A percentile compares a stretch with the other conserved stretches of the same genome.
Evolutionary conservation across 2,113 vertebrate species (phyloP).

Genomic region (Strigops habroptila): DNA sequence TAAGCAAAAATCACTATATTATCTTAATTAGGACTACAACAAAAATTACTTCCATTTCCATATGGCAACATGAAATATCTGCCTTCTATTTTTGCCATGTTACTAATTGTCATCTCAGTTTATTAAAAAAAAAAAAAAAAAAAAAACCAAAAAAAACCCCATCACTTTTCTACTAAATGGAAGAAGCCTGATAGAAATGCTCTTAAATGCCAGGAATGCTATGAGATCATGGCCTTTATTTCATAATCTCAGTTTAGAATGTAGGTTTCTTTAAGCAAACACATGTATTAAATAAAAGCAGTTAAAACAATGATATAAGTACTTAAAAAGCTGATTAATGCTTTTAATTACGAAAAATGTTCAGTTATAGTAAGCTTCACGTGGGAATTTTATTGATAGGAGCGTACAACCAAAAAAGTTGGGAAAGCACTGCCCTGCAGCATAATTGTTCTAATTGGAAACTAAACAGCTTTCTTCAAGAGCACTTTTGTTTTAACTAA

Average conservation of each 20-base stretch:
- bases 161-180: background rate
- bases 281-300: background rate
- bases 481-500: background rate
- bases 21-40: background rate
- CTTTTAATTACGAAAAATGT: background rate
- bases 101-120: background rate
- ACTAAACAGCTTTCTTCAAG: background rate
- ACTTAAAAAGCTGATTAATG: background rate
- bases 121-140: background rate
- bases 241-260: background rate
- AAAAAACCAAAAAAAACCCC: background rate
- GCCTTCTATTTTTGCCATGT: background rate
- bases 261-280: background rate
- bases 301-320: background rate
- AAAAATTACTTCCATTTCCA: background rate
- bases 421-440: background rate
- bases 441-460: background rate
- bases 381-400: background rate
- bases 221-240: background rate
- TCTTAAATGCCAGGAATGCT: background rate
- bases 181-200: background rate
- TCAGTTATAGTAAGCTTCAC: background rate
- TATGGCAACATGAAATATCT: background rate
- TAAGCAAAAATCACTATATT: constrained; percentile 1
- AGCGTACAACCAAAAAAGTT: background rate